These are phyloP conservation scores for Agelastica alni DNA, from an alignment of 2,888 invertebrate genomes.

Conservation along the genomic window DNA sequence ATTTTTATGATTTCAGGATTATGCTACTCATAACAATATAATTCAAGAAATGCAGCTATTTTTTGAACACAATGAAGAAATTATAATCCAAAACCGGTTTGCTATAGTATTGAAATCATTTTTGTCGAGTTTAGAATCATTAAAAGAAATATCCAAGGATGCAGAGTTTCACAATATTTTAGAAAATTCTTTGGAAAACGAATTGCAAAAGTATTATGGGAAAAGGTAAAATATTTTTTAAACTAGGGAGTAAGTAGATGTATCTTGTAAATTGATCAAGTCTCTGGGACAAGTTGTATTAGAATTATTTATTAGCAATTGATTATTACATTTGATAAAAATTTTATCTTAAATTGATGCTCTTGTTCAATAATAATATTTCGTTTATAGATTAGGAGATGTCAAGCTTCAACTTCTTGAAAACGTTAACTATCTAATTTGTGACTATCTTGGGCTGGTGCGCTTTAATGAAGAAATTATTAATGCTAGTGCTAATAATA, in stretches of 20 bases:
- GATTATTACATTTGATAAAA: too few species aligned
- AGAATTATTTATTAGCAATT: too few species aligned
- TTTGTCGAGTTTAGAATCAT: conserved; percentile 55
- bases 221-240: conserved; percentile 57
- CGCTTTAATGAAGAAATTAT: not conserved
- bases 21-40: conserved; percentile 38
- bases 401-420: conserved; percentile 9
- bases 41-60: conserved; percentile 62
- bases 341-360: too few species aligned
- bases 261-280: too few species aligned
- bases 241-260: too few species aligned
- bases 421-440: not conserved
- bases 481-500: not conserved
- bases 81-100: conserved; percentile 60
- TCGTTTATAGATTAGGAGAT: conserved; percentile 17
- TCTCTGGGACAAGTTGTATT: too few species aligned
- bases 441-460: not conserved
- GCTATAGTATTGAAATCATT: conserved; percentile 60
- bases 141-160: conserved; percentile 51
- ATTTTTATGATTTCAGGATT: conserved; percentile 21
- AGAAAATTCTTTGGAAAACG: conserved; percentile 53
- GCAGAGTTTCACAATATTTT: conserved; percentile 58
- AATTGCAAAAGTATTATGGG: conserved; percentile 55
- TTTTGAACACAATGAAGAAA: conserved; percentile 61
- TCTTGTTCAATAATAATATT: too few species aligned